These are phyloP conservation scores for Platyura marginata DNA, from an alignment of 1,140 invertebrate species.

Conservation along the genomic window DNA sequence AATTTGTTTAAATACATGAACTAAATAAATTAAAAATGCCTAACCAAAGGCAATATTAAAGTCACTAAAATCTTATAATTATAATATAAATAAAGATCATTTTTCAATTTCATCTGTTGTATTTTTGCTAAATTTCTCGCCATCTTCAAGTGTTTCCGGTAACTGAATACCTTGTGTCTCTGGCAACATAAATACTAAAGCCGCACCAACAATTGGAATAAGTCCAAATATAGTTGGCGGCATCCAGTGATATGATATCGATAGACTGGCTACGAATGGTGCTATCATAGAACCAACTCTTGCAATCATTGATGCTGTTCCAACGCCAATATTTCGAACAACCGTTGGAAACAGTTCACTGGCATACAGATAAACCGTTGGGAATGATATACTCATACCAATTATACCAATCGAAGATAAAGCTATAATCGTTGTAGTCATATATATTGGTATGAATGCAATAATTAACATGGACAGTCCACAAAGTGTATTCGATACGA, in stretches of 20 bases:
- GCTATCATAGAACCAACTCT: slow-evolving; percentile 34
- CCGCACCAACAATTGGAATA: slow-evolving; percentile 37
- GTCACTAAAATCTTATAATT: too few species aligned
- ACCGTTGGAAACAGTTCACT: slow-evolving; percentile 39
- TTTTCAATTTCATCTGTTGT: slow-evolving; percentile 11
- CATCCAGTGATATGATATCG: slow-evolving; percentile 26
- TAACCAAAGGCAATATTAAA: too few species aligned
- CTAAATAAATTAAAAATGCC: too few species aligned
- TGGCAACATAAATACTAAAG: slow-evolving; percentile 41
- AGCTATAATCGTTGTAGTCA: slow-evolving; percentile 16
- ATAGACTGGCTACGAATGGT: slow-evolving; percentile 29
- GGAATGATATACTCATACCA: slow-evolving; percentile 30
- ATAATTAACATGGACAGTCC: slow-evolving; percentile 42
- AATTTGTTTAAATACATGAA: too few species aligned
- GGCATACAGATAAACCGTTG: slow-evolving; percentile 35
- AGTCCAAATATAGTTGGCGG: slow-evolving; percentile 49
- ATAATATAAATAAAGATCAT: too few species aligned
- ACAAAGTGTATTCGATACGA: slow-evolving; percentile 38
- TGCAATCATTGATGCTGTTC: slow-evolving; percentile 31
- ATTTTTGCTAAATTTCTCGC: slow-evolving; percentile 48
- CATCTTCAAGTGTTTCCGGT: slow-evolving; percentile 60
- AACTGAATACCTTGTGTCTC: slow-evolving; percentile 54
- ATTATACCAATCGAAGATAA: slow-evolving; percentile 14
- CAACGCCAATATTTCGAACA: slow-evolving; percentile 34
- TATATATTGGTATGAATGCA: slow-evolving; percentile 28